phyloP scores from a whole-genome alignment of 2,888 invertebrate genomes.

The Adineta ricciae region DNA sequence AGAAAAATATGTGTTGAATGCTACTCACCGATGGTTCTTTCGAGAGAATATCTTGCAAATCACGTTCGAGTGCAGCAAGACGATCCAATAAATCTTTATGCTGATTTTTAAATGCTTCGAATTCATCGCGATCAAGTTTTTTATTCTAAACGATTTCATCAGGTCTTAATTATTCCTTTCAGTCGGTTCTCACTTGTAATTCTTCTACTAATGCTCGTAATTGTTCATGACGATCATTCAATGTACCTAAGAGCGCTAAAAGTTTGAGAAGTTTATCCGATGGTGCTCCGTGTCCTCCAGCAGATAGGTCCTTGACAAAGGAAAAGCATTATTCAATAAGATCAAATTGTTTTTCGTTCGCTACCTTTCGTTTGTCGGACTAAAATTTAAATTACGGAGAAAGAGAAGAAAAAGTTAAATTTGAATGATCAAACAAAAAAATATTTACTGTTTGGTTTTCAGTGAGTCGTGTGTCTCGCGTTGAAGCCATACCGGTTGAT shows the following conservation, averaged over 20 bases:
- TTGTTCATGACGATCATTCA: slow-evolving; percentile 31
- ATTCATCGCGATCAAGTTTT: slow-evolving; percentile 12
- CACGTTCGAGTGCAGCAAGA: neutral
- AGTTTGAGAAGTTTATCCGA: slow-evolving; percentile 20
- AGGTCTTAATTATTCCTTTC: neutral
- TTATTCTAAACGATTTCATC: neutral
- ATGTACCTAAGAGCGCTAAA: slow-evolving; percentile 27
- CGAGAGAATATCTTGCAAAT: neutral
- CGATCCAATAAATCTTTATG: neutral
- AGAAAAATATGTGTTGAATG: no score
- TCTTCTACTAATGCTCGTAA: slow-evolving; percentile 27
- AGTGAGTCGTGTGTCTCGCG: neutral
- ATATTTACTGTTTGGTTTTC: neutral
- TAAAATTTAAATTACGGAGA: neutral
- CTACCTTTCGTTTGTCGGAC: neutral
- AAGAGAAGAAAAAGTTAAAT: neutral
- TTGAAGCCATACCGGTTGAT: neutral
- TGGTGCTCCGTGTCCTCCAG: neutral
- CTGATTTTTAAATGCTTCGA: slow-evolving; percentile 2
- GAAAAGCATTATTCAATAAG: no score
- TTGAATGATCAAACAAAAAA: neutral
- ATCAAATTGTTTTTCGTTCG: no score
- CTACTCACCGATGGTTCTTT: neutral
- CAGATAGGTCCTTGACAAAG: no score
- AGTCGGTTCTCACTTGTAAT: neutral